A percentile compares a stretch with the other conserved stretches of the same genome.
These are phyloP conservation scores for Myzus persicae DNA, from an alignment of 1,140 invertebrate species.

Conservation along the genomic window DNA sequence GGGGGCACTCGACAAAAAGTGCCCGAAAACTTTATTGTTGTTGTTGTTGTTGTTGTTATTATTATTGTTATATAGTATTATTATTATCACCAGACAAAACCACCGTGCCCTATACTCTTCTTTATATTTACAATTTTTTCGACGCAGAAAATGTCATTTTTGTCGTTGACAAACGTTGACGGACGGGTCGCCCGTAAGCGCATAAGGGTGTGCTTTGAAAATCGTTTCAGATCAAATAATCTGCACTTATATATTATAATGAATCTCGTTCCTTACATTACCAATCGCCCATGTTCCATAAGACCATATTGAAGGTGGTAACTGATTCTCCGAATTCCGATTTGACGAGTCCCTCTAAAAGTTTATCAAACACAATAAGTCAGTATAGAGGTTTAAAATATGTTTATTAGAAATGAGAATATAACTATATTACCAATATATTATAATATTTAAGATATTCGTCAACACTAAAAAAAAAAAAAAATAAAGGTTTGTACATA, in stretches of 20 bases:
- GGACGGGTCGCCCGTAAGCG: neutral
- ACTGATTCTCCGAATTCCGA: no score
- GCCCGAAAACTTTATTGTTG: neutral
- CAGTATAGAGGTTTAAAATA: no score
- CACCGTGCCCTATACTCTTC: neutral
- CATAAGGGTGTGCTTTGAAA: neutral
- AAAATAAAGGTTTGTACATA: no score
- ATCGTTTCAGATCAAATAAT: neutral
- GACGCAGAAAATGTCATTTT: neutral
- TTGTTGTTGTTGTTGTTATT: slow-evolving; percentile 24
- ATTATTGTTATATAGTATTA: neutral
- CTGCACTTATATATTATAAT: neutral
- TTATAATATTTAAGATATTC: no score
- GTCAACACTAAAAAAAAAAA: no score
- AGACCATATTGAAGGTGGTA: neutral
- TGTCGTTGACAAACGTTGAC: neutral
- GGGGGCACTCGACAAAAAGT: neutral
- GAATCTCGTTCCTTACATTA: neutral
- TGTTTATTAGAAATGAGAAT: no score
- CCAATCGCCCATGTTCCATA: neutral
- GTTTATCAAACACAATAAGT: no score
- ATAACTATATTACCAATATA: no score
- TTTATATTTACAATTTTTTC: slow-evolving; percentile 1
- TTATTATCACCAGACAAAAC: slow-evolving; percentile 9
- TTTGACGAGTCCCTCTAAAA: no score